Conservation (phyloP, 2,888 invertebrate genomes). For the Athrips mouffetella region DNA sequence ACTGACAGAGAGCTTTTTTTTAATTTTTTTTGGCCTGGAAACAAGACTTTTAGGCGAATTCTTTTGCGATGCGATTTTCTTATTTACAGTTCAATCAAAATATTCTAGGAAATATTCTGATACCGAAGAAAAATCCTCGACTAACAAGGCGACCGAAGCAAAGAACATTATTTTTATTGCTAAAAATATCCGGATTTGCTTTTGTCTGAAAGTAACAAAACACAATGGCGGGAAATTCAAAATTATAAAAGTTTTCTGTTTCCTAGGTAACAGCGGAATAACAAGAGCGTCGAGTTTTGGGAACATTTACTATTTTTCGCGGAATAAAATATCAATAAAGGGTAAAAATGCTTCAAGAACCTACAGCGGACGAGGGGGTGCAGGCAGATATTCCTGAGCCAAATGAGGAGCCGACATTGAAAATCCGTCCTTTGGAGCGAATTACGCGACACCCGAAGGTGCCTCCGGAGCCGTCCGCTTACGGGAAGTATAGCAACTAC, state of each 20-base stretch:
- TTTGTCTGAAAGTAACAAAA: background rate
- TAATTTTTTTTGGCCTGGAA: too few species aligned
- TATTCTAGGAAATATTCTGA: too few species aligned
- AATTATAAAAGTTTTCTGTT: background rate
- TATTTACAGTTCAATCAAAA: too few species aligned
- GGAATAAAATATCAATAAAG: background rate
- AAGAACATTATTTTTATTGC: too few species aligned
- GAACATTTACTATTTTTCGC: background rate
- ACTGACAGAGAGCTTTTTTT: too few species aligned
- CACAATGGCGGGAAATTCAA: background rate
- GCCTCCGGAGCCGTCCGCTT: conserved; percentile 60
- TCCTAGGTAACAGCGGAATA: background rate
- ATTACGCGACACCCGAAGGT: conserved; percentile 59
- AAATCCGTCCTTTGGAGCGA: conserved; percentile 59
- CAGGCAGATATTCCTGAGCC: conserved; percentile 62
- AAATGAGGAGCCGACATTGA: conserved; percentile 45
- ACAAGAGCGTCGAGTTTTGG: background rate
- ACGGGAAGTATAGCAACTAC: conserved; percentile 58
- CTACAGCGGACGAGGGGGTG: conserved; percentile 37
- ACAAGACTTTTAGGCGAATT: too few species aligned
- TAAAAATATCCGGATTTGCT: too few species aligned
- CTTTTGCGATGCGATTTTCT: too few species aligned
- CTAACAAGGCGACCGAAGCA: too few species aligned
- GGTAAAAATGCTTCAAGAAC: conserved; percentile 3
- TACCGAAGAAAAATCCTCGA: too few species aligned